Evolutionary conservation across 2,113 vertebrate species (phyloP).

Genomic region (Muscicapa adusta): DNA sequence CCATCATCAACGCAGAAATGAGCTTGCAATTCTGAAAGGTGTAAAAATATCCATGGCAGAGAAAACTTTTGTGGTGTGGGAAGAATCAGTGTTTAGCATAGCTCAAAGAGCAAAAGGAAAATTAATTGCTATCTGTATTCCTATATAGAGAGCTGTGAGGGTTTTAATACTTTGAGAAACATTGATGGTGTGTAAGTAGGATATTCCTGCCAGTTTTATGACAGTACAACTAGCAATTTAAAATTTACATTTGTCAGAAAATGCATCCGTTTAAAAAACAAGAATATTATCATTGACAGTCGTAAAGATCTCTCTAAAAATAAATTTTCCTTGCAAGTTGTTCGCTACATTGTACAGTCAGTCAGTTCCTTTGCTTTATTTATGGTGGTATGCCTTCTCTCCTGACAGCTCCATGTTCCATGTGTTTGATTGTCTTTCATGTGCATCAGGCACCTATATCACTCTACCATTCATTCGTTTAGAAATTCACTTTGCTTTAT

Average conservation of each 20-base stretch:
- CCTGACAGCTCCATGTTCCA: neutral
- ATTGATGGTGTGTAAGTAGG: neutral
- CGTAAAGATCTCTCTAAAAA: neutral
- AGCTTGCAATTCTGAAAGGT: neutral
- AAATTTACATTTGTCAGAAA: neutral
- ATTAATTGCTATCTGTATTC: neutral
- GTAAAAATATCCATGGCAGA: neutral
- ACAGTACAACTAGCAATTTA: neutral
- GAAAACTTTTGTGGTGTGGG: neutral
- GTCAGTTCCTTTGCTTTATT: neutral
- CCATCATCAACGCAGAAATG: neutral
- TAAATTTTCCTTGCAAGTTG: neutral
- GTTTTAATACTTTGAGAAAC: neutral
- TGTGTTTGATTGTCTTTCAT: neutral
- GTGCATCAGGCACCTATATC: neutral
- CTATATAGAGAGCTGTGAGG: fast-evolving
- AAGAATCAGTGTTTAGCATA: neutral
- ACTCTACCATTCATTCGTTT: neutral
- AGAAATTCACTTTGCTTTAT: neutral
- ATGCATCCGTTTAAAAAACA: neutral
- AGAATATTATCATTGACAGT: neutral
- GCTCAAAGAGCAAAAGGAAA: neutral
- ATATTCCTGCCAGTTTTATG: neutral
- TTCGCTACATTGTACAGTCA: neutral
- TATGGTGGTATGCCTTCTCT: neutral